These are phyloP conservation scores for Tenebrio molitor DNA, from an alignment of 1,140 invertebrate genomes.

Conservation along the genomic window DNA sequence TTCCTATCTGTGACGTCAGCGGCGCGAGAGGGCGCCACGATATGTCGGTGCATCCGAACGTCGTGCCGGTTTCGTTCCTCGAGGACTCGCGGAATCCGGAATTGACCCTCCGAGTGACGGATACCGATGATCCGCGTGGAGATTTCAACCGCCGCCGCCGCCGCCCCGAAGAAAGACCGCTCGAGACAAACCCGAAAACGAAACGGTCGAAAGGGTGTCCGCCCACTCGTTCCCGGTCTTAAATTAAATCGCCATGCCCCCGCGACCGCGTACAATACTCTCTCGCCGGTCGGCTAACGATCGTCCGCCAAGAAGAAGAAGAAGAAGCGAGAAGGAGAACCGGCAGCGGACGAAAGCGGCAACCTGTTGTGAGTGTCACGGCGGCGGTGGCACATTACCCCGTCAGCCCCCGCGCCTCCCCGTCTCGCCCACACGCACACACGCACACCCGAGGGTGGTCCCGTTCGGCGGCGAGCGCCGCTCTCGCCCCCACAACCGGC, in stretches of 20 bases:
- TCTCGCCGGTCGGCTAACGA: no score
- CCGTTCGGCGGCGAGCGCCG: conserved; percentile 15
- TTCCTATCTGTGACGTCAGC: no score
- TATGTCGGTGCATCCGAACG: no score
- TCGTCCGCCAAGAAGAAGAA: background rate
- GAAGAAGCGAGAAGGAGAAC: conserved; percentile 2
- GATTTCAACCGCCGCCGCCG: no score
- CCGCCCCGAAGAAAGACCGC: background rate
- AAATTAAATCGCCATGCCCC: conserved; percentile 33
- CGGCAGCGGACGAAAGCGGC: no score
- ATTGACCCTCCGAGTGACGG: no score
- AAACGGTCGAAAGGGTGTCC: conserved; percentile 14
- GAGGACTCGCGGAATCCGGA: no score
- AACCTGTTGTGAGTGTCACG: conserved; percentile 44
- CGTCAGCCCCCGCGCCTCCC: conserved; percentile 15
- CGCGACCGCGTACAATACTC: background rate
- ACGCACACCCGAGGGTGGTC: background rate
- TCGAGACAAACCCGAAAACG: no score
- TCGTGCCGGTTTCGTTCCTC: no score
- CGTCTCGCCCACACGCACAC: conserved; percentile 1
- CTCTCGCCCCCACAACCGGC: background rate
- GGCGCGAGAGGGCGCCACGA: no score
- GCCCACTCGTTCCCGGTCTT: conserved; percentile 9
- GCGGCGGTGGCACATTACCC: conserved; percentile 3
- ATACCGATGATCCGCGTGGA: no score